Base-by-base conservation (phyloP, 2,113 vertebrate species). In the Phaethornis superciliosus region DNA sequence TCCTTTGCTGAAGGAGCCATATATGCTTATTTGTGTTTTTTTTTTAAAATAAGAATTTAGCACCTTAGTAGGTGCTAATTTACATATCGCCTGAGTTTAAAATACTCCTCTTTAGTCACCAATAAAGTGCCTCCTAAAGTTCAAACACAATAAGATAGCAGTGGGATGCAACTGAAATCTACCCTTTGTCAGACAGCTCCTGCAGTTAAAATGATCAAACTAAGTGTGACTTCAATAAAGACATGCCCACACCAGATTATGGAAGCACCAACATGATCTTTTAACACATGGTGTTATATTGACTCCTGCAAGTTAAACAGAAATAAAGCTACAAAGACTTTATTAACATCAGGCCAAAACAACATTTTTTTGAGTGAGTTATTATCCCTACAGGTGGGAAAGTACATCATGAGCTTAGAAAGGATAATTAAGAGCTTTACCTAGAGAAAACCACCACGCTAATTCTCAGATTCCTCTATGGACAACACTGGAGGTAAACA, bases 131-230 rank as follows among this genome's bases (percentile, higher is more conserved):
- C 9, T 88, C 15, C n/a, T 60, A 27, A 85, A 91, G 16, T 91
- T 94, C 75, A 91, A 95, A 91, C n/a, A 65, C 37, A 83, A 28
- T 70, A 85, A 55, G 27, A 24, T 37, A 85, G 12, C 70, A 82
- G 75, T 81, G 37, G 63, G 79, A 74, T 91, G 27, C 33, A 77
- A 44, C n/a, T 56, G 91, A 91, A 91, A 82, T 70, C 63, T 52
- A 37, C 24, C 26, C 30, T 89, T 77, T 91, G 87, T 80, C 12
- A 59, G 81, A 55, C 67, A 85, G 51, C 14, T 89, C 63, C 78
- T 81, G 59, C 27, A 77, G 75, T 55, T 83, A 76, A 88, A 95
- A 85, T 76, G 75, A 87, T 93, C 81, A 88, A 85, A 80, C 24
- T 80, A 80, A 89, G 17, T 24, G 16, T 52, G 33, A 40, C 55